Conservation (phyloP, 23 tunicate species). For the Trididemnum nubilum region DNA sequence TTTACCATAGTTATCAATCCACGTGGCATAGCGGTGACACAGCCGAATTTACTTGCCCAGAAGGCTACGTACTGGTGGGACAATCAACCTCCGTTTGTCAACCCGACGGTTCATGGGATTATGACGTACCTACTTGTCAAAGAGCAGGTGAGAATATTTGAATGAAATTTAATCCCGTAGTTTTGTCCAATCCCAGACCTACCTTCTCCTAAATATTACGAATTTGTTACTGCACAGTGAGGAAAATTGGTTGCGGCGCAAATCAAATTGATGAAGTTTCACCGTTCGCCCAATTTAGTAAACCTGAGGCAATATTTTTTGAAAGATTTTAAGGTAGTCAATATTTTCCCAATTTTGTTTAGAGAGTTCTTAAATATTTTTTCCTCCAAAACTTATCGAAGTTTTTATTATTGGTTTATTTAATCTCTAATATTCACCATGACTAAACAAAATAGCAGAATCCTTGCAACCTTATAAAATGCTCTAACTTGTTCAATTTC, state of each 20-base stretch:
- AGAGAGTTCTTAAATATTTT: too few species aligned
- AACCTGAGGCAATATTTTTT: too few species aligned
- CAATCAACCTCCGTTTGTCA: background rate
- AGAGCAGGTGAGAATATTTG: background rate
- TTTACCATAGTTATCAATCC: background rate
- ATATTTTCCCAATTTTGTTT: too few species aligned
- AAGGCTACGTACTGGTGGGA: constrained; percentile 7
- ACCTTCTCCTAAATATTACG: background rate
- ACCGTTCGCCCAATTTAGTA: too few species aligned
- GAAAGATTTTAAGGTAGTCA: too few species aligned
- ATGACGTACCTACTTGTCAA: constrained; percentile 7
- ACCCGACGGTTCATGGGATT: background rate
- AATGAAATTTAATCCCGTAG: background rate
- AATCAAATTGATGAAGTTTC: too few species aligned
- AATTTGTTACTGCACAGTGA: background rate
- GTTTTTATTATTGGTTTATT: background rate
- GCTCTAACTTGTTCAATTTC: background rate
- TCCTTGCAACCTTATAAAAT: background rate
- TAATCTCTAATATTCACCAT: background rate
- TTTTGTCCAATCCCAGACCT: too few species aligned
- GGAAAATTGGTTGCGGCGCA: background rate
- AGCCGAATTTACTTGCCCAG: background rate
- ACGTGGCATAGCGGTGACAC: background rate
- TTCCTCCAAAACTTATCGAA: background rate
- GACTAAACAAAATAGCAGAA: background rate